These are phyloP conservation scores for Pycnonotus jocosus DNA, from an alignment of 2,113 vertebrate genomes.

Conservation along the genomic window DNA sequence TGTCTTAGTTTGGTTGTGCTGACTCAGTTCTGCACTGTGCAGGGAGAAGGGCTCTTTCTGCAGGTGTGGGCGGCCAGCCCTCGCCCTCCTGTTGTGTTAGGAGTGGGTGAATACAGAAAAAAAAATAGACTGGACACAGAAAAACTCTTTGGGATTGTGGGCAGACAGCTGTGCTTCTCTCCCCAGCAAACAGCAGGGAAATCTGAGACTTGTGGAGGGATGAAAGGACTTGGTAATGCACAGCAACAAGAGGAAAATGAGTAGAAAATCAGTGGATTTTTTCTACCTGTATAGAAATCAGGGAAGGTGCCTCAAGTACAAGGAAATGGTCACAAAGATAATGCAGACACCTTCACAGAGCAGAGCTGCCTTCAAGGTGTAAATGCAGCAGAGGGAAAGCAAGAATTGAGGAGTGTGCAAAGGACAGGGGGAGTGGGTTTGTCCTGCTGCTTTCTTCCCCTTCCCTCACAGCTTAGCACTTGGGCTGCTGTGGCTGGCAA, in stretches of 20 bases:
- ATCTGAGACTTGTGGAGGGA: neutral
- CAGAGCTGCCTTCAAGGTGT: neutral
- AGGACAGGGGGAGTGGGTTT: neutral
- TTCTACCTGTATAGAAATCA: neutral
- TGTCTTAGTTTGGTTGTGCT: neutral
- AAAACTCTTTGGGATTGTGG: neutral
- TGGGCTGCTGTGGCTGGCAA: neutral
- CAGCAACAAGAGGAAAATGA: neutral
- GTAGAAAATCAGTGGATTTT: neutral
- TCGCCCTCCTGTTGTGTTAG: neutral
- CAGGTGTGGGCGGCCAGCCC: neutral
- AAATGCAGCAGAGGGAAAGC: neutral
- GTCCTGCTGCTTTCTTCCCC: neutral
- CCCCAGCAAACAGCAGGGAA: neutral
- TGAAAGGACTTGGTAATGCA: neutral
- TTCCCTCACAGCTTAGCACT: neutral
- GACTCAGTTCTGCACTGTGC: neutral
- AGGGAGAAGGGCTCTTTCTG: conserved; percentile 1
- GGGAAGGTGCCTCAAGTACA: neutral
- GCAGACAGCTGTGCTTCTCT: neutral
- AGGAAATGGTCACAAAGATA: neutral
- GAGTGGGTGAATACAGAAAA: neutral
- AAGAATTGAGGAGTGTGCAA: neutral
- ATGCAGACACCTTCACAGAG: neutral
- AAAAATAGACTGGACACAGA: neutral